Conservation (phyloP, 30 jellyfish, hydroid and myxozoan species). For the Cassiopea andromeda region DNA sequence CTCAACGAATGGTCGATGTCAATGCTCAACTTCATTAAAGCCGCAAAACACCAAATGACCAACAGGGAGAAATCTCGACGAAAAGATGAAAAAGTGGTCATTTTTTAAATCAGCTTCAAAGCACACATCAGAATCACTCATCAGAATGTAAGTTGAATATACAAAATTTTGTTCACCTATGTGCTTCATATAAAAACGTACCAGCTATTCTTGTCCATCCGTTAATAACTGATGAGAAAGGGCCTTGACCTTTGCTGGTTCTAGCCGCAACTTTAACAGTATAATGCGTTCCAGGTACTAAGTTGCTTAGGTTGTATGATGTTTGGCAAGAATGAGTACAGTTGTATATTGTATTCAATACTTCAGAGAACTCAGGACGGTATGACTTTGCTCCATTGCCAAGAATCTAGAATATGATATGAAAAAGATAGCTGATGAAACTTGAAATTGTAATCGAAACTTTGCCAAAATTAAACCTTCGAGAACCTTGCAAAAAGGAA, state of each 20-base stretch:
- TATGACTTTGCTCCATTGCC: constrained; percentile 57
- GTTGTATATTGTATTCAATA: background rate
- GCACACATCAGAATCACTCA: too few relatives aligned
- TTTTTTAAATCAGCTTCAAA: too few relatives aligned
- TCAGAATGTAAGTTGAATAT: too few relatives aligned
- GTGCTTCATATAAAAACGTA: background rate
- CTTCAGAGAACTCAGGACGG: constrained; percentile 38
- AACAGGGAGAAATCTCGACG: too few relatives aligned
- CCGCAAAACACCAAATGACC: too few relatives aligned
- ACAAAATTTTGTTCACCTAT: too few relatives aligned
- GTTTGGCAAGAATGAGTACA: constrained; percentile 28
- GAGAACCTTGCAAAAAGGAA: background rate
- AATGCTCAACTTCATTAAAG: too few relatives aligned
- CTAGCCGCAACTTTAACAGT: constrained; percentile 51
- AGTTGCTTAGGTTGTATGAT: background rate
- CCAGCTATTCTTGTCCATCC: constrained; percentile 57
- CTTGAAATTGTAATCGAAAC: too few relatives aligned
- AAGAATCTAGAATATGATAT: constrained; percentile 6
- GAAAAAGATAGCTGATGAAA: background rate
- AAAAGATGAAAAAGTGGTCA: too few relatives aligned
- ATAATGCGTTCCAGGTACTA: constrained; percentile 57
- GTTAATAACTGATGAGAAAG: constrained; percentile 7
- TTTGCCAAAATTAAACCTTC: too few relatives aligned
- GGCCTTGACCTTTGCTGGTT: constrained; percentile 60
- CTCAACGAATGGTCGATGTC: too few relatives aligned